A percentile compares a stretch with the other conserved stretches of the same genome.
Evolutionary conservation across 2,113 vertebrate genomes (phyloP).

Genomic region (Anseranas semipalmata): DNA sequence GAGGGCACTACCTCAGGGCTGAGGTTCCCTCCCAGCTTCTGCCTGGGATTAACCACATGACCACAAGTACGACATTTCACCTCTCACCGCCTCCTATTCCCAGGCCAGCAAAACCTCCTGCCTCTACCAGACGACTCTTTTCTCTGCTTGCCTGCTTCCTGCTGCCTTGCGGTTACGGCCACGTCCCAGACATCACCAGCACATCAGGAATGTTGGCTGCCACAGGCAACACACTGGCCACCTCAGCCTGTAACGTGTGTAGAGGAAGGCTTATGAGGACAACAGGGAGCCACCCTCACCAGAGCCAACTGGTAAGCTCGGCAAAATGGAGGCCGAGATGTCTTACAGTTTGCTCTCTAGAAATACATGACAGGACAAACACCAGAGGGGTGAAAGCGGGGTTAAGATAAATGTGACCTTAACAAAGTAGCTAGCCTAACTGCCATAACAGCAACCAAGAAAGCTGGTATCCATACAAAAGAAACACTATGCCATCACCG

Average conservation of each 20-base stretch:
- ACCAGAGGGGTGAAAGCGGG: neutral
- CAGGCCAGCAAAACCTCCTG: neutral
- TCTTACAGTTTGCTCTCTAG: neutral
- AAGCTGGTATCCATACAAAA: neutral
- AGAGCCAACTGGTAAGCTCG: neutral
- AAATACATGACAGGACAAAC: neutral
- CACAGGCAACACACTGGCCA: neutral
- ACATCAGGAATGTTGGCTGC: neutral
- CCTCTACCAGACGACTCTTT: neutral
- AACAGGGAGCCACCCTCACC: neutral
- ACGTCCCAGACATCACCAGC: neutral
- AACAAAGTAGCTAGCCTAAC: neutral
- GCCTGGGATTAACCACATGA: neutral
- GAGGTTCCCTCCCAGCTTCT: neutral
- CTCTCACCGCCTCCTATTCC: neutral
- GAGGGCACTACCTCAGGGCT: neutral
- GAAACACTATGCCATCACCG: neutral
- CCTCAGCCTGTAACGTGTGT: accelerated
- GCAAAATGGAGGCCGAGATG: neutral
- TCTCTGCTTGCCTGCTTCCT: neutral
- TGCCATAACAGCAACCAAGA: accelerated
- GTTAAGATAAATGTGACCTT: neutral
- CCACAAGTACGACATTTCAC: neutral
- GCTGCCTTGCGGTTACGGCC: neutral
- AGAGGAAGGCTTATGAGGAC: neutral